Base-by-base conservation (phyloP, 2,888 invertebrate genomes). In the Panorpa germanica region DNA sequence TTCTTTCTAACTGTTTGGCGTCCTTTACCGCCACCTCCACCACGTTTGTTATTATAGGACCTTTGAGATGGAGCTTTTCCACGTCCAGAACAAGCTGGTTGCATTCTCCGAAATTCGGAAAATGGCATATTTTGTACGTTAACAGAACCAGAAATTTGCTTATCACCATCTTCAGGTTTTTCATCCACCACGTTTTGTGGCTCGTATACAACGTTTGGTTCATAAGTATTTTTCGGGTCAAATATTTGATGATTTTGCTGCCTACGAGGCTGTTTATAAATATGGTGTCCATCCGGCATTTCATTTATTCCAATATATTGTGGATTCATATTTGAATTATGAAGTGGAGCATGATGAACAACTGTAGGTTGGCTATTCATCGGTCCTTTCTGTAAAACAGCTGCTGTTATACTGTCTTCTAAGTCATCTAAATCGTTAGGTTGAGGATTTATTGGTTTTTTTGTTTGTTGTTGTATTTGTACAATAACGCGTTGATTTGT, bases 391-490 rank as follows among this genome's bases (percentile, higher is more conserved):
- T 36, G 53, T 10, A 62, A 47, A 36, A 61, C 59, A 3, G 61
- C 61, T 4, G 61, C 62, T 6, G 59, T 57, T 34, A 62, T 62
- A 38, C 61, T 61, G 22, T 61, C 60, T 41, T 62, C 62, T 16
- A 62, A 48, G 42, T 62, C 61, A 34, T 59, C 61, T 55, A 60
- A 55, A 33, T 59, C 61, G 31, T 50, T 57, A 1, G 31, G 27
- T 14, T 25, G 25, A 8, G 31, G 25, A 10, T 25, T 25, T 11
- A 22, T 22, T 10, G 16, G 15, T 4, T 9, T 30, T 28, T 23
- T 34, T 34, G 3, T 27, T 28, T 4, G 5, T 6, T 9, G 7
- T 22, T 10, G n/a, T n/a, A 32, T 27, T 18, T 33, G 36, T 20
- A 35, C 35, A 10, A 30, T 23, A 8, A 34, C n/a, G 9, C 19